Evolutionary conservation across 2,113 vertebrate genomes (phyloP), one percentile per base, ranked within the genome.

Genomic region (Siphamia tubifer): DNA sequence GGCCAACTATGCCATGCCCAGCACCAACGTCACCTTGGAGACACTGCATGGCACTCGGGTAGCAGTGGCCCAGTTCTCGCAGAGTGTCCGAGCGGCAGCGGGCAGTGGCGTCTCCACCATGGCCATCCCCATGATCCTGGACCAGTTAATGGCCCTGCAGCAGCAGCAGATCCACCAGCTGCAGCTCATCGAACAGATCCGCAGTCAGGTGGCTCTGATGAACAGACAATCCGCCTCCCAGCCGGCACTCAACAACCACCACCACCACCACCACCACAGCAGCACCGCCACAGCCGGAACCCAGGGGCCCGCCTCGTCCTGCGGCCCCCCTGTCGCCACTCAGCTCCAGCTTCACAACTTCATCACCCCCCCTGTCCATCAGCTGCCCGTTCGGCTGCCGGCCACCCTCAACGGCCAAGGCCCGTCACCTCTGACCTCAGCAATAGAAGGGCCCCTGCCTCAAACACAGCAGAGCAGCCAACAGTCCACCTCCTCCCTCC

Each of bases 91-190:
- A 24, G 89, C 93, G 8, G 89, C 93, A 9, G 84, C 87, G 0
- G 85, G 84, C 24, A 38, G 86, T 0, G 94, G 94, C 15, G 94
- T 94, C 60, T 92, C 91, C 1, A 94, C 95, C 0, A 93, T 96
- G 91, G 96, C 97, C 54, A 94, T 99, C 54, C 97, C 97, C 36
- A 93, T 97, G 94, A 99, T 99, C 73, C 90, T 99, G 71, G 98
- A 99, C 83, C 97, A 98, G 89, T 92, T 99, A 48, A 93, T 98
- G 95, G 96, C 98, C 6, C 86, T 99, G 39, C 97, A 99, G 84
- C 98, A 99, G 84, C 98, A 99, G 81, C 98, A 99, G 87, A 95
- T 99, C 21, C 96, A 97, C 81, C 98, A 99, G 91, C 94, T 99
- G 62, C 96, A 99, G 92, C 92, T 99, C 28, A 99, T 99, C 0